Evolutionary conservation across 2,797 vertebrate species (phyloP).

Genomic region (Xiphorhynchus erythropygius): DNA sequence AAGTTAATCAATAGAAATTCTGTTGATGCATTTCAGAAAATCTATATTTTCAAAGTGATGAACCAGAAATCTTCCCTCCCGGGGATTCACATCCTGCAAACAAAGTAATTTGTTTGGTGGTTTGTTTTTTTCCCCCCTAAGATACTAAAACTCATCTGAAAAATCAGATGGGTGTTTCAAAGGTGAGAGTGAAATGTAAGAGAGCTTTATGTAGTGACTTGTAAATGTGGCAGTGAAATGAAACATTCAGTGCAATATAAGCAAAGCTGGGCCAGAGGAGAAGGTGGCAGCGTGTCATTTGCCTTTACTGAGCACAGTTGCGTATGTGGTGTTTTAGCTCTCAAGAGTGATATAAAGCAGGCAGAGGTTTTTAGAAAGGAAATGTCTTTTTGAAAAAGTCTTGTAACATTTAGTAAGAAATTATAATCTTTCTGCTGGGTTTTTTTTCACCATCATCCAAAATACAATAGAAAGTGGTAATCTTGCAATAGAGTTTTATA

Average conservation of each 20-base stretch:
- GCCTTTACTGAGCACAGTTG: not conserved
- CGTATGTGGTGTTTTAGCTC: not conserved
- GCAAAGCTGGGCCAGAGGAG: not conserved
- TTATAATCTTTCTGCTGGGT: not conserved
- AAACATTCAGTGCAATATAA: not conserved
- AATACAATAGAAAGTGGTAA: constrained; percentile 16
- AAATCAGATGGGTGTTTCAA: constrained; percentile 7
- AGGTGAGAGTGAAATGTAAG: not conserved
- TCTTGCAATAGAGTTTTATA: constrained; percentile 16
- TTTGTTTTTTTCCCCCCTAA: not conserved
- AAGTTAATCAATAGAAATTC: constrained; percentile 20
- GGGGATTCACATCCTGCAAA: not conserved
- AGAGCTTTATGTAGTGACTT: not conserved
- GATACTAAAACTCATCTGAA: not conserved
- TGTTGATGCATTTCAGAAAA: not conserved
- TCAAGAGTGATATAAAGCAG: not conserved
- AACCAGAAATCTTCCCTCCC: not conserved
- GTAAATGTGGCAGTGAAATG: constrained; percentile 7
- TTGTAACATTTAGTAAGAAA: constrained; percentile 18
- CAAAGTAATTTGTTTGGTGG: not conserved
- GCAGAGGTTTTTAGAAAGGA: not conserved
- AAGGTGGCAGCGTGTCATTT: not conserved
- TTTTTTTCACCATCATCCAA: not conserved
- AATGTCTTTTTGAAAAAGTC: not conserved
- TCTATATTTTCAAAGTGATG: constrained; percentile 7